A percentile compares a stretch with the other conserved stretches of the same genome.
These are phyloP conservation scores for Halcyon senegalensis DNA, from an alignment of 2,113 vertebrate genomes.

Conservation along the genomic window DNA sequence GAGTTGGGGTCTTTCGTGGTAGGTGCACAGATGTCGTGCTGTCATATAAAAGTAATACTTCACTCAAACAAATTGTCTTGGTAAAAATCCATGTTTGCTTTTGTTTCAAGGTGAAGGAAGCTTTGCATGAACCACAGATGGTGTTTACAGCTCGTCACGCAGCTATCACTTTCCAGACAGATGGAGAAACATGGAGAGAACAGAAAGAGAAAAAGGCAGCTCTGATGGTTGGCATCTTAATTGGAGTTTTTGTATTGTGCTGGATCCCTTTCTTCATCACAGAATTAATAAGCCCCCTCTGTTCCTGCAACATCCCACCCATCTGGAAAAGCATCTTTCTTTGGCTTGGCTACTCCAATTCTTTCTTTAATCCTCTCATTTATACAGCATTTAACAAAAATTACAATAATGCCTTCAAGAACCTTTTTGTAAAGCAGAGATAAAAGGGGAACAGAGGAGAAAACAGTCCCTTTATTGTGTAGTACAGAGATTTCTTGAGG, in stretches of 20 bases:
- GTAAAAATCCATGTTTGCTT: conserved; percentile 59
- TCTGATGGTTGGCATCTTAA: conserved; percentile 77
- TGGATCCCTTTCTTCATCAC: conserved; percentile 77
- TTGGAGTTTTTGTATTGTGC: conserved; percentile 73
- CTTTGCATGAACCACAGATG: conserved; percentile 56
- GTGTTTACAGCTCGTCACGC: conserved; percentile 56
- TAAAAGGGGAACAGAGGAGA: background rate
- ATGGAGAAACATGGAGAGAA: conserved; percentile 70
- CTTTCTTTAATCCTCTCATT: conserved; percentile 80
- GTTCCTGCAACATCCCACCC: conserved; percentile 73
- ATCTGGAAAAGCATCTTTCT: conserved; percentile 77
- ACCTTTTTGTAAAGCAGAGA: conserved; percentile 71
- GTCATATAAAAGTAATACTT: conserved; percentile 48
- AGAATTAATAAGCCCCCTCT: conserved; percentile 73
- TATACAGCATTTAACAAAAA: conserved; percentile 80
- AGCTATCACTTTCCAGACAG: conserved; percentile 58
- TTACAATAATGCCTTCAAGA: conserved; percentile 76
- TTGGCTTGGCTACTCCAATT: conserved; percentile 78
- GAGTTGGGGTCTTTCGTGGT: background rate
- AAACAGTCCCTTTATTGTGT: background rate
- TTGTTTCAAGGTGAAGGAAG: conserved; percentile 72
- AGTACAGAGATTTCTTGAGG: background rate
- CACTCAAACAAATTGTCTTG: conserved; percentile 12
- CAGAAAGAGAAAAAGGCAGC: conserved; percentile 76
- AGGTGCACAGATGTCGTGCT: conserved; percentile 37